phyloP scores from a whole-genome alignment of 2,113 vertebrate species.

The Dunckerocampus dactyliophorus region DNA sequence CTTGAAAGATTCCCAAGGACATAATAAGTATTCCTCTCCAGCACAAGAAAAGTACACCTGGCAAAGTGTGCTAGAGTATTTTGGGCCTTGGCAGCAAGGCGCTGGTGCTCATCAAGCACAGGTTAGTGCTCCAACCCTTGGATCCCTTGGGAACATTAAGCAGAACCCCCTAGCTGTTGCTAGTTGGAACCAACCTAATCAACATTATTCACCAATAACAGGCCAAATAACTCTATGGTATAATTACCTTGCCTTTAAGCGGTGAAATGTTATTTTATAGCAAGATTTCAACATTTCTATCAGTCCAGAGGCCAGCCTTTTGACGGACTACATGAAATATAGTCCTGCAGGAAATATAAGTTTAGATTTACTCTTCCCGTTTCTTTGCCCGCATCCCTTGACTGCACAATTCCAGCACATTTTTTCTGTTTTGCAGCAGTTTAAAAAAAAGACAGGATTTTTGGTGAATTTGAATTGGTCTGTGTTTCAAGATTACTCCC shows the following conservation, averaged over 20 bases:
- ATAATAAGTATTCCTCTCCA: neutral
- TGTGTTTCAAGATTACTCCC: constrained; percentile 70
- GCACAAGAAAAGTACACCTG: constrained; percentile 8
- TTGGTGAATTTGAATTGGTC: constrained; percentile 69
- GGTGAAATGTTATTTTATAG: neutral
- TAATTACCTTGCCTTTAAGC: neutral
- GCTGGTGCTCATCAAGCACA: neutral
- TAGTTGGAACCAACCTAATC: neutral
- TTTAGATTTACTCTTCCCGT: neutral
- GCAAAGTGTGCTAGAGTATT: neutral
- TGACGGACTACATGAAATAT: neutral
- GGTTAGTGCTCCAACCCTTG: constrained; percentile 6
- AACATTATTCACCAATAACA: no score
- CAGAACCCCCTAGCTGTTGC: constrained; percentile 2
- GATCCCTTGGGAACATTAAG: neutral
- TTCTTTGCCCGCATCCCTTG: constrained; percentile 33
- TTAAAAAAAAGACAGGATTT: constrained; percentile 50
- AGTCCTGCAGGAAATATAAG: neutral
- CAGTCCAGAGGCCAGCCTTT: neutral
- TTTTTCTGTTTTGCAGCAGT: constrained; percentile 42
- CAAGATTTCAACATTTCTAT: neutral
- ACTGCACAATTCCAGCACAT: constrained; percentile 37
- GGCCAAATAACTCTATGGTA: neutral
- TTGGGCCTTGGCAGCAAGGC: neutral
- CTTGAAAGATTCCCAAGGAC: neutral